These are phyloP conservation scores for Chionodraco myersi DNA, from an alignment of 2,113 vertebrate genomes.

Conservation along the genomic window DNA sequence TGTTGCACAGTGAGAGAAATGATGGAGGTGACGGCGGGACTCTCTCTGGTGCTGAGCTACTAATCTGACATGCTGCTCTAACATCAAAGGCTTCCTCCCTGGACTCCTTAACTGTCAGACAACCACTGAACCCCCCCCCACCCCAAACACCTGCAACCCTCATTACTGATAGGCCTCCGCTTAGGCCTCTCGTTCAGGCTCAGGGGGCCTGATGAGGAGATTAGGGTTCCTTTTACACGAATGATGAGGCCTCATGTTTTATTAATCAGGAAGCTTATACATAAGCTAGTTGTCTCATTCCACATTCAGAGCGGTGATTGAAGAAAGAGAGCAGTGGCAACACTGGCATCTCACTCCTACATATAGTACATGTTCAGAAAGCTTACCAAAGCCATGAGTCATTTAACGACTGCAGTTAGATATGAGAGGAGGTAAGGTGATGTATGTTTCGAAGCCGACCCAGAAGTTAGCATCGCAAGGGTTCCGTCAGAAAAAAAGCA, in stretches of 20 bases:
- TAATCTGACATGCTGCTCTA: constrained; percentile 56
- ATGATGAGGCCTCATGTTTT: constrained; percentile 69
- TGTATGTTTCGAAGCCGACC: too few relatives aligned
- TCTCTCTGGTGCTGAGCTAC: constrained; percentile 39
- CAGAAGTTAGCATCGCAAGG: too few relatives aligned
- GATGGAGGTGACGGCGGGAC: constrained; percentile 19
- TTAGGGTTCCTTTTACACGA: constrained; percentile 55
- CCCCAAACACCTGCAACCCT: neutral
- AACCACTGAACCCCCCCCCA: neutral
- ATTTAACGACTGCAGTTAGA: constrained; percentile 28
- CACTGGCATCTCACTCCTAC: constrained; percentile 38
- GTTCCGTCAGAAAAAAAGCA: too few relatives aligned
- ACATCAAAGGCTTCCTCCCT: constrained; percentile 58
- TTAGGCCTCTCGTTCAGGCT: constrained; percentile 22
- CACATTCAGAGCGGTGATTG: constrained; percentile 59
- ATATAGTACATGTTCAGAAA: constrained; percentile 3
- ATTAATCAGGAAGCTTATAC: constrained; percentile 67
- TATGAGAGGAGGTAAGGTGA: constrained; percentile 20
- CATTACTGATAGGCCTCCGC: constrained; percentile 11
- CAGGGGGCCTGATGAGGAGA: constrained; percentile 40
- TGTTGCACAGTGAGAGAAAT: too few relatives aligned
- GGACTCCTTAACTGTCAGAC: constrained; percentile 36
- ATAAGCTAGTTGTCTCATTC: constrained; percentile 59
- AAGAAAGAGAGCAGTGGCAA: constrained; percentile 35
- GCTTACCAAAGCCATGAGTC: constrained; percentile 24